These are phyloP conservation scores for Monodelphis domestica DNA, from an alignment of 2,797 vertebrate genomes.

Conservation along the genomic window DNA sequence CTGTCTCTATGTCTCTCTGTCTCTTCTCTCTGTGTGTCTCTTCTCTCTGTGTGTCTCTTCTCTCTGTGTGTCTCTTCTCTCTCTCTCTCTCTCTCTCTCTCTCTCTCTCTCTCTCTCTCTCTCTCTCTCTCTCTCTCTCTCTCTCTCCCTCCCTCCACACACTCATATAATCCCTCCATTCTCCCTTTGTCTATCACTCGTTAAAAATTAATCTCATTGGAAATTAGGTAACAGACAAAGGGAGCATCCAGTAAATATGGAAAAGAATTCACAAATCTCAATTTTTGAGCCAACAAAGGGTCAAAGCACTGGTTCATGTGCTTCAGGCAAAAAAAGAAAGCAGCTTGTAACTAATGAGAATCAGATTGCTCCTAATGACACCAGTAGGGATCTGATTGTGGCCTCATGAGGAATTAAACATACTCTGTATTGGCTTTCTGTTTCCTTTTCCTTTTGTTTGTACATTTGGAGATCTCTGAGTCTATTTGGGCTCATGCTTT, in stretches of 20 bases:
- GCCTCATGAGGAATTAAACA: conserved; percentile 4
- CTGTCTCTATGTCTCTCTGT: no score
- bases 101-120: no score
- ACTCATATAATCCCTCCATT: no score
- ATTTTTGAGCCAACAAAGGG: neutral
- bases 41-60: no score
- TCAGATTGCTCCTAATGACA: neutral
- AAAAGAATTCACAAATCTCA: neutral
- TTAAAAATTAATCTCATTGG: conserved; percentile 1
- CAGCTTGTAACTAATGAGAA: neutral
- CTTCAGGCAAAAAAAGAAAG: neutral
- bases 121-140: no score
- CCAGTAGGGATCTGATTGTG: neutral
- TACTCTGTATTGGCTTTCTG: neutral
- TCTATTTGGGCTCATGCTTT: conserved; percentile 25
- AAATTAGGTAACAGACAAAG: neutral
- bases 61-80: neutral
- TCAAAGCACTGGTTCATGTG: neutral
- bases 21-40: no score
- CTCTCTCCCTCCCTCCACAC: neutral
- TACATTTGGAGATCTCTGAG: neutral
- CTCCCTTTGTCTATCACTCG: neutral
- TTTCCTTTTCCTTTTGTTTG: conserved; percentile 13
- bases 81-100: no score
- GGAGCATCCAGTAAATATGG: neutral